These are phyloP conservation scores for Abscondita cerata DNA, from an alignment of 2,888 invertebrate genomes.

Conservation along the genomic window DNA sequence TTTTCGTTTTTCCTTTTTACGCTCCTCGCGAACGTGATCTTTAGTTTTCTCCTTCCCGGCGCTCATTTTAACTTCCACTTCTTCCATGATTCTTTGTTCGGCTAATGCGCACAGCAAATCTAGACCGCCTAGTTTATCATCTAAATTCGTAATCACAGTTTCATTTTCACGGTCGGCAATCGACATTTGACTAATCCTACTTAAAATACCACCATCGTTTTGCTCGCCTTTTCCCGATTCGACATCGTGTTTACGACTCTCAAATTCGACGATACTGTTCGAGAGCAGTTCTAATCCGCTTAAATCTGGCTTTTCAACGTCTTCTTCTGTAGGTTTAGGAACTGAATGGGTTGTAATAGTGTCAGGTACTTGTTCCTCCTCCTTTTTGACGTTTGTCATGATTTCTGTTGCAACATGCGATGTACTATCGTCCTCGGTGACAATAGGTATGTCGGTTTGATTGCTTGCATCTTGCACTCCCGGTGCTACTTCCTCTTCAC, in stretches of 20 bases:
- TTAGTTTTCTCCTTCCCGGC: constrained; percentile 37
- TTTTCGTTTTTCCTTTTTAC: constrained; percentile 61
- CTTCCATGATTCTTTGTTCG: constrained; percentile 83
- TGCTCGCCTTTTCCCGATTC: constrained; percentile 38
- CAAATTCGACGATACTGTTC: constrained; percentile 84
- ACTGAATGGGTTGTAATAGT: constrained; percentile 16
- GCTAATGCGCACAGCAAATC: constrained; percentile 83
- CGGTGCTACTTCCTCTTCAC: constrained; percentile 60
- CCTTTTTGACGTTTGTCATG: constrained; percentile 26
- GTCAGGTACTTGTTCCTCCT: constrained; percentile 35
- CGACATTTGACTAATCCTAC: constrained; percentile 55
- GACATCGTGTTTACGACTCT: constrained; percentile 59
- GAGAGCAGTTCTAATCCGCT: constrained; percentile 84
- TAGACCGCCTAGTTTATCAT: constrained; percentile 68
- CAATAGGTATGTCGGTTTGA: constrained; percentile 78
- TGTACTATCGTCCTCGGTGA: constrained; percentile 70
- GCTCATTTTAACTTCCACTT: constrained; percentile 62
- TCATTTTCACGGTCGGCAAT: constrained; percentile 57
- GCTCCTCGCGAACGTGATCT: constrained; percentile 42
- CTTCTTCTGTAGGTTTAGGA: constrained; percentile 10
- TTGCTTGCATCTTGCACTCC: constrained; percentile 84
- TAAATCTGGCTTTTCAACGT: constrained; percentile 64
- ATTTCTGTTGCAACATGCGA: constrained; percentile 40
- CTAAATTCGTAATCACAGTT: constrained; percentile 57
- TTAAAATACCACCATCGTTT: constrained; percentile 42